These are phyloP conservation scores for Cavia aperea DNA, from an alignment of 2,113 vertebrate genomes.

Conservation along the genomic window DNA sequence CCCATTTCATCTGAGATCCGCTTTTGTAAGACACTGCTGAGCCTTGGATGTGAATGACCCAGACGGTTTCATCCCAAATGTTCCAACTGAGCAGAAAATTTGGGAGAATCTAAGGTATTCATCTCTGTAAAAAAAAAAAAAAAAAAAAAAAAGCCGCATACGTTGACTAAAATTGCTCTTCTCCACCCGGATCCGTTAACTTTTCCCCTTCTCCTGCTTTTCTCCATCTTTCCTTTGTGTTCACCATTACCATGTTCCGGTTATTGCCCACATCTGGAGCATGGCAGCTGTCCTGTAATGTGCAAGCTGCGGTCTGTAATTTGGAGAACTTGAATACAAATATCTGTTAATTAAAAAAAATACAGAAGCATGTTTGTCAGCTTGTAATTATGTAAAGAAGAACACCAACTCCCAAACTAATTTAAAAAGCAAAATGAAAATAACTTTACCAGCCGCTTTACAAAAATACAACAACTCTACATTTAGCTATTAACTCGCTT, in stretches of 20 bases:
- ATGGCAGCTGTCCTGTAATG: slow-evolving; percentile 66
- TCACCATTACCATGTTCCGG: slow-evolving; percentile 54
- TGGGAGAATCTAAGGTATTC: slow-evolving; percentile 46
- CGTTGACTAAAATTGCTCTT: slow-evolving; percentile 31
- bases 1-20: slow-evolving; percentile 61
- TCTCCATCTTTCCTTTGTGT: background rate
- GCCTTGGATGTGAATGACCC: slow-evolving; percentile 54
- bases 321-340: slow-evolving; percentile 73
- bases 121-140: background rate
- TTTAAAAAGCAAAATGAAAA: slow-evolving; percentile 70
- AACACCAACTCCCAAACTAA: slow-evolving; percentile 70
- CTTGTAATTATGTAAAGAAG: slow-evolving; percentile 73
- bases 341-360: slow-evolving; percentile 75
- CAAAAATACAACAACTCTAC: slow-evolving; percentile 42
- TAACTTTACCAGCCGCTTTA: slow-evolving; percentile 61
- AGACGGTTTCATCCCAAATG: slow-evolving; percentile 42
- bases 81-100: slow-evolving; percentile 47
- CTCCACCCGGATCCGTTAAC: slow-evolving; percentile 24
- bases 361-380: slow-evolving; percentile 72
- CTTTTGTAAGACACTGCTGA: slow-evolving; percentile 60
- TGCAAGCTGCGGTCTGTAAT: slow-evolving; percentile 66
- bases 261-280: slow-evolving; percentile 70
- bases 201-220: background rate
- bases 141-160: no score
- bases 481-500: slow-evolving; percentile 33